Evolutionary conservation across 92 coral and sea anemone species (phyloP).

Genomic region (Desmophyllum pertusum): DNA sequence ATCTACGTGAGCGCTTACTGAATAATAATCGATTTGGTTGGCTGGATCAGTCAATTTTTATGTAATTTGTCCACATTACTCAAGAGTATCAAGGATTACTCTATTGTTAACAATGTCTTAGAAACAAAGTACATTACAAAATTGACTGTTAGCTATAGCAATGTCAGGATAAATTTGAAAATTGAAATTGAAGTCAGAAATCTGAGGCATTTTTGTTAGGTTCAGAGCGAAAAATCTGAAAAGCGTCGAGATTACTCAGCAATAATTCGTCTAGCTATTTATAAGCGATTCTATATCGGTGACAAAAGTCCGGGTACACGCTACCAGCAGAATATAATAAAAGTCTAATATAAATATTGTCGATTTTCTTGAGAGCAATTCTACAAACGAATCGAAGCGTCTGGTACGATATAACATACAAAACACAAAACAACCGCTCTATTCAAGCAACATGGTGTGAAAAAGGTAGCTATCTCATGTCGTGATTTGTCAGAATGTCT

Average conservation of each 20-base stretch:
- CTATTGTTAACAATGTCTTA: not conserved
- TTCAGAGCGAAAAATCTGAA: not conserved
- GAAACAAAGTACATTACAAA: not conserved
- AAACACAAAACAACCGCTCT: not conserved
- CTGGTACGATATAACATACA: not conserved
- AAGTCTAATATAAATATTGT: not conserved
- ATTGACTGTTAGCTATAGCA: not conserved
- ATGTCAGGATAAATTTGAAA: not conserved
- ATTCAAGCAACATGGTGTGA: not conserved
- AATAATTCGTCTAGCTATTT: not conserved
- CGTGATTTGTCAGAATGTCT: conserved; percentile 6
- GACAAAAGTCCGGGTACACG: not conserved
- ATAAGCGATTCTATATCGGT: not conserved
- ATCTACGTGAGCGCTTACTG: too few species aligned
- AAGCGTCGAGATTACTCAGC: not conserved
- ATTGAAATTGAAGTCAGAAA: not conserved
- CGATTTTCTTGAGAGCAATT: not conserved
- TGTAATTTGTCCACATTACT: not conserved
- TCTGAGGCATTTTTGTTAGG: not conserved
- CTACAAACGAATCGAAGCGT: not conserved
- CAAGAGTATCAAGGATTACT: not conserved
- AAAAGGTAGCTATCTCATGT: not conserved
- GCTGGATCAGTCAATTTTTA: not conserved
- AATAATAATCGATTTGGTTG: too few species aligned
- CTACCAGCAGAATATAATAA: not conserved